A percentile compares a stretch with the other conserved stretches of the same genome.
Evolutionary conservation across 2,113 vertebrate species (phyloP).

Genomic region (Lepidothrix coronata): DNA sequence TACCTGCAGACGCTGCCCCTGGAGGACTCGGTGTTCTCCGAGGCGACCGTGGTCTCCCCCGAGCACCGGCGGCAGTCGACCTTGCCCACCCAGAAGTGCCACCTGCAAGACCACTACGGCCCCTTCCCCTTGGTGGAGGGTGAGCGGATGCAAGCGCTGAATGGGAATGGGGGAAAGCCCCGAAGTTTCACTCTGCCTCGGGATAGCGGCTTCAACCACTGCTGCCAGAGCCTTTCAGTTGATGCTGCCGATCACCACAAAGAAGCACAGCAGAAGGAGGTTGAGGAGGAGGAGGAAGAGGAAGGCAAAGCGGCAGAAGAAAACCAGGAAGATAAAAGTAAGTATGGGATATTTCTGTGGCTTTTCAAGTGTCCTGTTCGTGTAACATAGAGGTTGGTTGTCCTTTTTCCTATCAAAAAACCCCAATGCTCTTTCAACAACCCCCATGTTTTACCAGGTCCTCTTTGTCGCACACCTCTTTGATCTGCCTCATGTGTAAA

Average conservation of each 20-base stretch:
- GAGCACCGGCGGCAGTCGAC: conserved; percentile 92
- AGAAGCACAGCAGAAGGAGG: conserved; percentile 77
- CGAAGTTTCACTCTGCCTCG: conserved; percentile 95
- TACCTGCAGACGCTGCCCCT: conserved; percentile 94
- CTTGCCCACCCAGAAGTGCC: conserved; percentile 91
- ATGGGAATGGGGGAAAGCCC: conserved; percentile 86
- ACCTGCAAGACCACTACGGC: conserved; percentile 92
- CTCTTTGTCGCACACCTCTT: background rate
- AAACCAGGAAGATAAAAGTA: conserved; percentile 81
- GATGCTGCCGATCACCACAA: conserved; percentile 82
- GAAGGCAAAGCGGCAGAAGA: conserved; percentile 75
- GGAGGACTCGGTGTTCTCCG: conserved; percentile 94
- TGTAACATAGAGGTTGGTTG: background rate
- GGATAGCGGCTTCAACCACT: conserved; percentile 91
- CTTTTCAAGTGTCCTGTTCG: conserved; percentile 42
- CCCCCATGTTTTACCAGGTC: background rate
- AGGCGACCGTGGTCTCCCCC: conserved; percentile 81
- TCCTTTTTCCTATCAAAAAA: background rate
- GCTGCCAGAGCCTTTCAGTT: conserved; percentile 81
- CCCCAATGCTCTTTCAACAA: background rate
- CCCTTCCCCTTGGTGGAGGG: conserved; percentile 87
- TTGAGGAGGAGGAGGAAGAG: conserved; percentile 75
- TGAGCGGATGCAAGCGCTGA: conserved; percentile 76
- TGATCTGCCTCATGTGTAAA: background rate
- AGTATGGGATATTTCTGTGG: conserved; percentile 66